phyloP scores from a whole-genome alignment of 2,113 vertebrate species.

The Hystrix cristata region DNA sequence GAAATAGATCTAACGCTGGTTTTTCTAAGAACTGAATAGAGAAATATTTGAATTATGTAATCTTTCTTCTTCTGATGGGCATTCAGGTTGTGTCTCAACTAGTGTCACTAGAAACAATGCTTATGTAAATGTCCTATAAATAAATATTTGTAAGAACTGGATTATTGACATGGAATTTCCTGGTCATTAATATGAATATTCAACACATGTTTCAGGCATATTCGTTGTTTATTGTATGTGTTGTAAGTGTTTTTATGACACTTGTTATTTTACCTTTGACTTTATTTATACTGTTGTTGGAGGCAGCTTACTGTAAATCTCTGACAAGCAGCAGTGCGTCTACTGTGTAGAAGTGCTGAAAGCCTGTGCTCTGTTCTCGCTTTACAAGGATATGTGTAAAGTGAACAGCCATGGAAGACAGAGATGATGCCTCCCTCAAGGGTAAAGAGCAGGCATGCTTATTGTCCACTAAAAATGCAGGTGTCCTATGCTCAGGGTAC shows the following conservation, averaged over 20 bases:
- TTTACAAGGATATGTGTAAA: not conserved
- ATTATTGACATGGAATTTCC: not conserved
- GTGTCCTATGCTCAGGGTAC: not conserved
- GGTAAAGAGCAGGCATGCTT: not conserved
- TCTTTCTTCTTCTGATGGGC: not conserved
- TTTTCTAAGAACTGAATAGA: not conserved
- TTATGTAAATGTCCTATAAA: constrained; percentile 16
- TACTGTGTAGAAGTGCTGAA: not conserved
- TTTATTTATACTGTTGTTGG: not conserved
- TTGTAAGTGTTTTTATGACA: not conserved
- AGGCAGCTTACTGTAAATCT: not conserved
- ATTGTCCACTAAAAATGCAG: not conserved
- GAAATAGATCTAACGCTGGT: not conserved
- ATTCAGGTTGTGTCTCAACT: not conserved
- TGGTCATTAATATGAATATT: not conserved
- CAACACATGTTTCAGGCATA: not conserved
- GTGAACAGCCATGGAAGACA: not conserved
- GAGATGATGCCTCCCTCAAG: not conserved
- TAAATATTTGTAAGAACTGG: not conserved
- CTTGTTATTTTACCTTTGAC: not conserved
- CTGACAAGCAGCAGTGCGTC: not conserved
- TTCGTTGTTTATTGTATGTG: not conserved
- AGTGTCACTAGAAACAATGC: not conserved
- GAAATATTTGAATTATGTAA: constrained; percentile 22
- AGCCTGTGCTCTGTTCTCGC: not conserved